phyloP scores from a whole-genome alignment of 2,113 vertebrate genomes.

The Glaucidium brasilianum region DNA sequence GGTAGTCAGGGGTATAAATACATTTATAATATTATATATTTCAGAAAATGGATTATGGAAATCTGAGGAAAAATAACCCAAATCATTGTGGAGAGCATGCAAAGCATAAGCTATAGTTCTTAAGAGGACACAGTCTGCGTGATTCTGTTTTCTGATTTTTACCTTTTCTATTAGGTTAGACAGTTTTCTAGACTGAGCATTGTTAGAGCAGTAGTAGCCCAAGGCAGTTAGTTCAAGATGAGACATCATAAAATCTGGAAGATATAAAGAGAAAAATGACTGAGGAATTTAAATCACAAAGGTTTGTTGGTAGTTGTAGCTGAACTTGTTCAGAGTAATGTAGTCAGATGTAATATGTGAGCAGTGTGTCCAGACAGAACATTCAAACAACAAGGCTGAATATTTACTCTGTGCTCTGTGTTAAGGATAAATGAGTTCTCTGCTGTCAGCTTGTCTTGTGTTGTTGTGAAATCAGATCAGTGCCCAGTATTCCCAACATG shows the following conservation, averaged over 20 bases:
- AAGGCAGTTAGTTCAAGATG: background rate
- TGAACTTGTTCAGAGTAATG: background rate
- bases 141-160: slow-evolving; percentile 2
- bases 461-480: slow-evolving; percentile 19
- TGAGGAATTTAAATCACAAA: slow-evolving; percentile 16
- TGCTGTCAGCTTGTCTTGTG: background rate
- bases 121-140: background rate
- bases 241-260: background rate
- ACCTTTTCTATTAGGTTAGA: background rate
- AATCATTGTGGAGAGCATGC: background rate
- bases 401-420: slow-evolving; percentile 47
- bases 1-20: background rate
- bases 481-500: background rate
- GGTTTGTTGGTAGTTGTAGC: slow-evolving; percentile 1
- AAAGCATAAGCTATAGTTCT: background rate
- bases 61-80: background rate
- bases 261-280: background rate
- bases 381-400: slow-evolving; percentile 50
- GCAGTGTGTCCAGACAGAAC: slow-evolving; percentile 24
- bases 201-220: background rate
- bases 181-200: background rate
- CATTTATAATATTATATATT: background rate
- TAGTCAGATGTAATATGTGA: background rate
- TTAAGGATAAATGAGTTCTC: slow-evolving; percentile 48
- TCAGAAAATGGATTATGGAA: background rate